Conservation (phyloP, 2,888 invertebrate species). For the Euproctis similis region DNA sequence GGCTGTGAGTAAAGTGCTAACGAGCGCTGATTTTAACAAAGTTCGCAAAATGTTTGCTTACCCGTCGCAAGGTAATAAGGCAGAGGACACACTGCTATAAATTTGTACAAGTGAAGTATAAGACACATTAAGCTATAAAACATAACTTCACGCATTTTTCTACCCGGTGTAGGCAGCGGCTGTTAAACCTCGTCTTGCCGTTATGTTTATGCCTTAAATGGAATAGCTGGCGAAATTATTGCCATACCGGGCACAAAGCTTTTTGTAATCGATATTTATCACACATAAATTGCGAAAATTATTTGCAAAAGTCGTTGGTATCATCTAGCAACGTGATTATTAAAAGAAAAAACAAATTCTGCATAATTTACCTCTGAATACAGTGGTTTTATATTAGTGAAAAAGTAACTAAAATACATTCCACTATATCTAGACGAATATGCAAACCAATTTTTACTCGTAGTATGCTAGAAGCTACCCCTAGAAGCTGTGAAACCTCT, state of each 20-base stretch:
- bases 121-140: constrained; percentile 17
- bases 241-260: too few species aligned
- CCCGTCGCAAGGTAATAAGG: constrained; percentile 30
- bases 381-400: neutral
- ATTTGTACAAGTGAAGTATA: constrained; percentile 16
- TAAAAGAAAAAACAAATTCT: too few species aligned
- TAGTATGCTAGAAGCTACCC: neutral
- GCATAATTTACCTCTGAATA: neutral
- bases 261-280: too few species aligned
- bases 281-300: constrained; percentile 8
- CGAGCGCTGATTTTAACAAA: constrained; percentile 37
- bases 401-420: neutral
- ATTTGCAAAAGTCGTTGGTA: neutral
- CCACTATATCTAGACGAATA: neutral
- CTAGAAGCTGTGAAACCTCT: constrained; percentile 4
- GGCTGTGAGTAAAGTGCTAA: constrained; percentile 37
- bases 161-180: too few species aligned
- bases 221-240: too few species aligned
- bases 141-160: too few species aligned
- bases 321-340: too few species aligned
- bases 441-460: neutral
- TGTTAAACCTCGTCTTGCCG: too few species aligned
- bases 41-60: constrained; percentile 39
- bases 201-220: too few species aligned
- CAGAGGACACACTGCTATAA: constrained; percentile 23